These are phyloP conservation scores for Leptopilina boulardi DNA, from an alignment of 1,140 invertebrate genomes.

Conservation along the genomic window DNA sequence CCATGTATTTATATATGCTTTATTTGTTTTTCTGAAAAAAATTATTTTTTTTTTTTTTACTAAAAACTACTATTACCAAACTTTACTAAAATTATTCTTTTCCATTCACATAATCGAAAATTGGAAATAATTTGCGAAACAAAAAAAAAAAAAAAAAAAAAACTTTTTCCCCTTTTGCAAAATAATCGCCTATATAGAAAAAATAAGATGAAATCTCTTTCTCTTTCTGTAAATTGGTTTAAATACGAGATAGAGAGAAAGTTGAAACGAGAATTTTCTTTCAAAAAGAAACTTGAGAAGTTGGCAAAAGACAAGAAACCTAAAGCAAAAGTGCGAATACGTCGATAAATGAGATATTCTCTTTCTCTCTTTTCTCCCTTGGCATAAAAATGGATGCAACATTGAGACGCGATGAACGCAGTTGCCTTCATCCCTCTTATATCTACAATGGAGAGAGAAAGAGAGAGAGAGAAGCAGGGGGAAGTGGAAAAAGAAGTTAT, in stretches of 20 bases:
- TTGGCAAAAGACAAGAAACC: neutral
- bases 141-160: too few species aligned
- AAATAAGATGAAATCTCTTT: neutral
- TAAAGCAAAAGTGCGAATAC: constrained; percentile 12
- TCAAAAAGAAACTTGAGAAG: neutral
- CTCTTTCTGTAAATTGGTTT: constrained; percentile 5
- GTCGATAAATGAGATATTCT: constrained; percentile 31
- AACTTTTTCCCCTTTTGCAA: too few species aligned
- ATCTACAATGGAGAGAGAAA: too few species aligned
- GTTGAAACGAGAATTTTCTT: neutral
- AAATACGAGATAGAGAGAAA: constrained; percentile 1
- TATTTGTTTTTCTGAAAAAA: too few species aligned
- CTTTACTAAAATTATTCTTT: too few species aligned
- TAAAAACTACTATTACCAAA: too few species aligned
- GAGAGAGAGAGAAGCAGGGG: neutral
- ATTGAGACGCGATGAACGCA: neutral
- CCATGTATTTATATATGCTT: too few species aligned
- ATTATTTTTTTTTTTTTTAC: too few species aligned
- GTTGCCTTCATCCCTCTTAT: too few species aligned
- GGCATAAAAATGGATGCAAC: constrained; percentile 18
- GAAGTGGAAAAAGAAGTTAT: constrained; percentile 36
- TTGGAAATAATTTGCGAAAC: too few species aligned
- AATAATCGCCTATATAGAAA: neutral
- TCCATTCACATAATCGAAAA: too few species aligned
- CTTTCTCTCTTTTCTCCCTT: neutral